phyloP scores from a whole-genome alignment of 2,113 vertebrate genomes.

The Eretmochelys imbricata region DNA sequence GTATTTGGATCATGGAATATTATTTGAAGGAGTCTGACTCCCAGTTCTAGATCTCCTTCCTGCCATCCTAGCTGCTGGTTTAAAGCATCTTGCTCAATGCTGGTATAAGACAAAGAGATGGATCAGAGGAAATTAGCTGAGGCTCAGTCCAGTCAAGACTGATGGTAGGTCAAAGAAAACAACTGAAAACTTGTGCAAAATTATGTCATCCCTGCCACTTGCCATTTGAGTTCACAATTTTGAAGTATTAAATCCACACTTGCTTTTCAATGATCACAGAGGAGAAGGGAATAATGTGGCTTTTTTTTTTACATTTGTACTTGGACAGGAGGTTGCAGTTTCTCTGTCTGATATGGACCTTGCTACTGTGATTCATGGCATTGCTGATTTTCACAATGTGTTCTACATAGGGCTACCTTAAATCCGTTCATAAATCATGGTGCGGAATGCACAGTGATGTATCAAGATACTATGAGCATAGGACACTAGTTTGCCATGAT shows the following conservation, averaged over 20 bases:
- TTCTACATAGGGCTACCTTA: neutral
- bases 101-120: neutral
- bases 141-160: neutral
- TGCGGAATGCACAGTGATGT: neutral
- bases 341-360: neutral
- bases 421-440: neutral
- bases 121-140: neutral
- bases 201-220: neutral
- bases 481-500: neutral
- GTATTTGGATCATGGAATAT: neutral
- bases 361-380: neutral
- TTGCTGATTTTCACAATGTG: neutral
- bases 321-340: neutral
- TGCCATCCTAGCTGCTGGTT: neutral
- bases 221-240: neutral
- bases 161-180: neutral
- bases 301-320: neutral
- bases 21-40: neutral
- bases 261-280: neutral
- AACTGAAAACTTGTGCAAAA: neutral
- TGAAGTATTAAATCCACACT: neutral
- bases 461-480: neutral
- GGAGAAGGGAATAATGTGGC: neutral
- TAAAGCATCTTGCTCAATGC: neutral
- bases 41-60: neutral